Evolutionary conservation across 2,113 vertebrate genomes (phyloP).

Genomic region (Podilymbus podiceps): DNA sequence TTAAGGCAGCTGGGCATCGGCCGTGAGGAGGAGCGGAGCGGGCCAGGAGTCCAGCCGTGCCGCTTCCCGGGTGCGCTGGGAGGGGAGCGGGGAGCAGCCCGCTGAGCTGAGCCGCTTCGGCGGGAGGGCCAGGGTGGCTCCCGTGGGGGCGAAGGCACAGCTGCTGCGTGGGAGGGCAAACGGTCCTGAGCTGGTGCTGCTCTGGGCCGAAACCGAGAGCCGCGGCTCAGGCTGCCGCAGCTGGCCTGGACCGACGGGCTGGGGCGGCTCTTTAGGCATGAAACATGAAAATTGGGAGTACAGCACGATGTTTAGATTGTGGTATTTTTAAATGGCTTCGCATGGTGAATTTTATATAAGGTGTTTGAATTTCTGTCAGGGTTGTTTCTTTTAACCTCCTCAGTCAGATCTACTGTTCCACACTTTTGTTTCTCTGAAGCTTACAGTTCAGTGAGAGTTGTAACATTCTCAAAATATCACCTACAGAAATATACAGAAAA

Average conservation of each 20-base stretch:
- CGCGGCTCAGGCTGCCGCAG: fast-evolving
- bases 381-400: neutral
- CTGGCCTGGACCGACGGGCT: neutral
- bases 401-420: neutral
- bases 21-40: neutral
- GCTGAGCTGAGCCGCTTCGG: neutral
- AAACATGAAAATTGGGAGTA: neutral
- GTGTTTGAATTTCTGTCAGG: neutral
- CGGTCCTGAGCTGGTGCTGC: neutral
- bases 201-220: neutral
- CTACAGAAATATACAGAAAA: neutral
- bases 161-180: fast-evolving
- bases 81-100: neutral
- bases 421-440: neutral
- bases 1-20: neutral
- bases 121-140: neutral
- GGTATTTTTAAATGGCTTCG: neutral
- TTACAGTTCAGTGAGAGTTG: neutral
- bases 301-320: neutral
- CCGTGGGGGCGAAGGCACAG: neutral
- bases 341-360: neutral
- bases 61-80: neutral
- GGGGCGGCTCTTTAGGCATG: neutral
- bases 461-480: neutral
- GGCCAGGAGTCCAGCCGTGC: neutral